phyloP scores from a whole-genome alignment of 2,888 invertebrate species.

The Callyntrura sp. region DNA sequence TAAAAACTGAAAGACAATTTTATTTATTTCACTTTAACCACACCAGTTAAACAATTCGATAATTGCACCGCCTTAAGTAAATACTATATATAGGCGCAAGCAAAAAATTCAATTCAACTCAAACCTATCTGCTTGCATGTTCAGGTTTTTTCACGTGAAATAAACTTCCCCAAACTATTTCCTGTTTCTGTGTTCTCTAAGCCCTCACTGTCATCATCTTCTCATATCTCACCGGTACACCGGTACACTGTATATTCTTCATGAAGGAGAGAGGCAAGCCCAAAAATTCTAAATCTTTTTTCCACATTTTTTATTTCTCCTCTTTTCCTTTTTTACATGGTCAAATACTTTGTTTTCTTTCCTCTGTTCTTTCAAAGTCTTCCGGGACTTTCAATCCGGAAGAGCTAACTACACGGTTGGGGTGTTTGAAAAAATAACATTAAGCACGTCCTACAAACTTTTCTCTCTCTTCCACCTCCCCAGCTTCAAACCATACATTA shows the following conservation, averaged over 20 bases:
- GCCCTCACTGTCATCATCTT: neutral
- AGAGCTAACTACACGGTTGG: conserved; percentile 67
- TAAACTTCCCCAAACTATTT: neutral
- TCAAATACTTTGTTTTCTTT: conserved; percentile 31
- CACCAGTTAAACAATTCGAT: neutral
- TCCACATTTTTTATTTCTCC: conserved; percentile 47
- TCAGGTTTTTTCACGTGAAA: neutral
- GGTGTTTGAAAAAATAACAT: conserved; percentile 63
- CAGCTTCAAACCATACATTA: conserved; percentile 2
- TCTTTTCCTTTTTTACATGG: conserved; percentile 1
- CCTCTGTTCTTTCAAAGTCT: conserved; percentile 48
- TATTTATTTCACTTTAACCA: neutral
- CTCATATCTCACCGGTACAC: conserved; percentile 43
- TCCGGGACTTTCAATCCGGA: conserved; percentile 68
- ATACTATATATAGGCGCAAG: too few species aligned
- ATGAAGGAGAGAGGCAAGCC: conserved; percentile 19
- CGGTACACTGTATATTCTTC: conserved; percentile 27
- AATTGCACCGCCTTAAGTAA: too few species aligned
- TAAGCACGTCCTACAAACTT: conserved; percentile 67
- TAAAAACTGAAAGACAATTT: too few species aligned
- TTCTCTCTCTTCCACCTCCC: neutral
- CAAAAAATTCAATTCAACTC: conserved; percentile 12
- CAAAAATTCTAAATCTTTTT: conserved; percentile 65
- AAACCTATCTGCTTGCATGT: neutral
- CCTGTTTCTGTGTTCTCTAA: conserved; percentile 11